These are phyloP conservation scores for Idaea aversata DNA, from an alignment of 2,888 invertebrate species.

Conservation along the genomic window DNA sequence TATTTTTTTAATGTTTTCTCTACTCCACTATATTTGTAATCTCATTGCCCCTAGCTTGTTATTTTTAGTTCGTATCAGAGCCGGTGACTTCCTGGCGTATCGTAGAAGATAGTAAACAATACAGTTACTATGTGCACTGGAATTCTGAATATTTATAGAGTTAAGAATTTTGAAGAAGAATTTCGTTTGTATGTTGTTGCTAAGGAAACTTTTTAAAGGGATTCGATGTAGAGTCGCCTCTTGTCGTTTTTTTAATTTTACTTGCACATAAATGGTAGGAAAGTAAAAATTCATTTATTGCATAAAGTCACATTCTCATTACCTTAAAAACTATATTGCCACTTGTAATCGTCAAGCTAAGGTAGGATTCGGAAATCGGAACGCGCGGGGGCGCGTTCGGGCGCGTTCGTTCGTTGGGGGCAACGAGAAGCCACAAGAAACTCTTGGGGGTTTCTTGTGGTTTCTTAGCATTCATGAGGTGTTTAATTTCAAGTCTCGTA, in stretches of 20 bases:
- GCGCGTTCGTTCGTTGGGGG: too few species aligned
- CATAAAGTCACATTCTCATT: too few species aligned
- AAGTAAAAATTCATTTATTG: too few species aligned
- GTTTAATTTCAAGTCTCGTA: too few species aligned
- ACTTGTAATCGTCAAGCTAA: too few species aligned
- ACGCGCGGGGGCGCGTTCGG: too few species aligned
- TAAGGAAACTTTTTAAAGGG: neutral
- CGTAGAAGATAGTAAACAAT: constrained; percentile 15
- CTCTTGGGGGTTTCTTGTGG: too few species aligned
- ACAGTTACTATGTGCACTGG: constrained; percentile 59
- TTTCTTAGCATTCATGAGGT: too few species aligned
- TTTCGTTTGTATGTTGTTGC: neutral
- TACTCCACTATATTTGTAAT: neutral
- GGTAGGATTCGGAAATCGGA: too few species aligned
- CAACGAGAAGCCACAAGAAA: too few species aligned
- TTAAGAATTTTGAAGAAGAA: constrained; percentile 14
- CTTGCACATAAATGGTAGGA: too few species aligned
- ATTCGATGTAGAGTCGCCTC: neutral
- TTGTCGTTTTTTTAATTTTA: neutral
- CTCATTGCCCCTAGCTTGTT: constrained; percentile 32
- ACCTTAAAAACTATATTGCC: too few species aligned
- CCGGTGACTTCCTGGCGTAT: constrained; percentile 26
- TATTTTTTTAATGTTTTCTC: neutral
- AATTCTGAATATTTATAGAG: constrained; percentile 15
- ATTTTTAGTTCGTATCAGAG: constrained; percentile 46